Conservation (phyloP, 2,797 vertebrate genomes). For the Coreius guichenoti region DNA sequence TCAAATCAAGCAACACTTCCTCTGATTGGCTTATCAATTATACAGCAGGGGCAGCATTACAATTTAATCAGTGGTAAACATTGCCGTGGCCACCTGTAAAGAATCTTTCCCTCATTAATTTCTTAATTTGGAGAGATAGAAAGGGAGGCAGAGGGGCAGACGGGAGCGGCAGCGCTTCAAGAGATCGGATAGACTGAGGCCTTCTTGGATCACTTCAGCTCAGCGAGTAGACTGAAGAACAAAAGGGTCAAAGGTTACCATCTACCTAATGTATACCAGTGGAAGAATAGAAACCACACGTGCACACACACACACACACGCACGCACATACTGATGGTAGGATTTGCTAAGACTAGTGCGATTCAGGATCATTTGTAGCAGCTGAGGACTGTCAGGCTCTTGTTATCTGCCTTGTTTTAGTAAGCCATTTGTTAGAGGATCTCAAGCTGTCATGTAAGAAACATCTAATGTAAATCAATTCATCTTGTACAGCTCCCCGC, state of each 20-base stretch:
- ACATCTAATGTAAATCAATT: slow-evolving; percentile 61
- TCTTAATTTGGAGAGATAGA: slow-evolving; percentile 88
- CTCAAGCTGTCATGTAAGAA: slow-evolving; percentile 61
- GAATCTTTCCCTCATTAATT: slow-evolving; percentile 87
- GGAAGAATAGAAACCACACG: slow-evolving; percentile 39
- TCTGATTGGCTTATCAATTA: slow-evolving; percentile 96
- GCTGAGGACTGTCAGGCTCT: slow-evolving; percentile 59
- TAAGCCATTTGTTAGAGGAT: slow-evolving; percentile 63
- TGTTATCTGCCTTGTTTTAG: slow-evolving; percentile 59
- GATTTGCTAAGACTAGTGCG: slow-evolving; percentile 10
- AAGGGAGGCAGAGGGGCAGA: slow-evolving; percentile 60
- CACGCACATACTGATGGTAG: not conserved
- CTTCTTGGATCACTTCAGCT: slow-evolving; percentile 77
- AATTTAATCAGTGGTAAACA: slow-evolving; percentile 94
- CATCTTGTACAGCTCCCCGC: slow-evolving; percentile 33
- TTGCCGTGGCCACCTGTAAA: slow-evolving; percentile 83
- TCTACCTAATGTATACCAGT: slow-evolving; percentile 39
- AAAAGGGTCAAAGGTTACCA: slow-evolving; percentile 68
- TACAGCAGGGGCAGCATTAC: slow-evolving; percentile 86
- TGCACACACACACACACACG: slow-evolving; percentile 1
- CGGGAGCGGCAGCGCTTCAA: slow-evolving; percentile 16
- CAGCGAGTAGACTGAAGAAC: slow-evolving; percentile 64
- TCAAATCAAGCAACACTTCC: slow-evolving; percentile 95
- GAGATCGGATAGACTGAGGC: slow-evolving; percentile 58
- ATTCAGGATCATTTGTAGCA: slow-evolving; percentile 52